These are phyloP conservation scores for Gnathonemus longibarbis DNA, from an alignment of 2,113 vertebrate genomes.

Conservation along the genomic window DNA sequence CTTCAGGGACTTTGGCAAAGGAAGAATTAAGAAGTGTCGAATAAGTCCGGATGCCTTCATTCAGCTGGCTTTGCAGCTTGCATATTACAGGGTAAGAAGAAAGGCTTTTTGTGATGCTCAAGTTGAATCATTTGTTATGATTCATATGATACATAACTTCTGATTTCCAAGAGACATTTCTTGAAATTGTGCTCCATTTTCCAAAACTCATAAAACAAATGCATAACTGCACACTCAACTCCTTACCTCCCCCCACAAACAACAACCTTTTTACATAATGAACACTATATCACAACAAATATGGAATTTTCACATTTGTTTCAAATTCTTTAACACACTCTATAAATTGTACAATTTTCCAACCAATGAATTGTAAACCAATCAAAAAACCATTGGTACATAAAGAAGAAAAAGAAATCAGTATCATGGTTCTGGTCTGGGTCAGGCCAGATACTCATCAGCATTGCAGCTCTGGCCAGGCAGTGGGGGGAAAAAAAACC, in stretches of 20 bases:
- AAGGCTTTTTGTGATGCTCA: background rate
- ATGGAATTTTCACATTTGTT: background rate
- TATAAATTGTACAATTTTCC: background rate
- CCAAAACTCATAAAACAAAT: background rate
- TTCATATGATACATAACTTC: background rate
- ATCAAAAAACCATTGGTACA: background rate
- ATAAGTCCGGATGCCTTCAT: conserved; percentile 89
- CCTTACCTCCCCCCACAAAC: background rate
- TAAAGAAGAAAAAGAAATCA: background rate
- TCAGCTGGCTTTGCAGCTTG: conserved; percentile 85
- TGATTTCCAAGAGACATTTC: background rate
- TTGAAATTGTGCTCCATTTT: background rate
- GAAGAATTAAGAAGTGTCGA: conserved; percentile 75
- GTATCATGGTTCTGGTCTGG: background rate
- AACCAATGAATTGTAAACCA: background rate
- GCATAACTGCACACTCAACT: background rate
- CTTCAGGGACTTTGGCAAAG: conserved; percentile 81
- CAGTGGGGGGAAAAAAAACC: background rate
- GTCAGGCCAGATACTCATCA: background rate
- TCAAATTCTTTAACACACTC: background rate
- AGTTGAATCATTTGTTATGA: background rate
- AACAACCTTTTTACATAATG: background rate
- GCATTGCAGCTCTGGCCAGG: background rate
- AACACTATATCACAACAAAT: background rate
- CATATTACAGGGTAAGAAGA: conserved; percentile 77